Percentiles rank a stretch among this genome's conserved stretches.
These are phyloP conservation scores for Sardina pilchardus DNA, from an alignment of 2,113 vertebrate genomes.

Conservation along the genomic window DNA sequence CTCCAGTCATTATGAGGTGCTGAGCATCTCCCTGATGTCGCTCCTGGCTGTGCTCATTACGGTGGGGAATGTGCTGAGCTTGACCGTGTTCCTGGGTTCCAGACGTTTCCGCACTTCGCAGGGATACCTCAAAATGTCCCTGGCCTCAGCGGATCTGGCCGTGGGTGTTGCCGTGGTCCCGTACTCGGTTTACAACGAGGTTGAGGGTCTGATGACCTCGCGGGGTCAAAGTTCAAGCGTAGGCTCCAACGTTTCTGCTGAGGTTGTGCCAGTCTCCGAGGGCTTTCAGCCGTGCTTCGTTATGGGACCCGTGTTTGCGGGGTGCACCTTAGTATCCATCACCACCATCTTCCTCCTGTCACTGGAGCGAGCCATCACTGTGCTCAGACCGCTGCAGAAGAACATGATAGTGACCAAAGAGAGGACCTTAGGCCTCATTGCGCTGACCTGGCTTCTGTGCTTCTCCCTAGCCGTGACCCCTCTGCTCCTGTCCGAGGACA, in stretches of 20 bases:
- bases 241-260: not conserved
- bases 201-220: not conserved
- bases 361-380: constrained; percentile 54
- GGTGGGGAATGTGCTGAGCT: constrained; percentile 51
- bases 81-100: constrained; percentile 52
- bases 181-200: constrained; percentile 57
- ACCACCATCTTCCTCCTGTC: constrained; percentile 61
- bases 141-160: constrained; percentile 54
- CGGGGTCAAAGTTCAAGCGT: not conserved
- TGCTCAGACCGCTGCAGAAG: constrained; percentile 61
- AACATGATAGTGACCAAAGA: constrained; percentile 53
- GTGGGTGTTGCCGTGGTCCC: constrained; percentile 58
- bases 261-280: not conserved
- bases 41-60: constrained; percentile 45
- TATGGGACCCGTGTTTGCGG: constrained; percentile 55
- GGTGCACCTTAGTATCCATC: constrained; percentile 60
- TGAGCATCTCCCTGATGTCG: constrained; percentile 54
- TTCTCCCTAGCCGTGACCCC: constrained; percentile 52
- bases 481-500: constrained; percentile 43
- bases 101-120: constrained; percentile 54
- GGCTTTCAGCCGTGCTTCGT: constrained; percentile 44
- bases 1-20: constrained; percentile 25
- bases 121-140: constrained; percentile 56
- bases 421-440: constrained; percentile 46
- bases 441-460: constrained; percentile 53